Conservation (phyloP, 2,888 invertebrate genomes). For the Diaperis boleti region DNA sequence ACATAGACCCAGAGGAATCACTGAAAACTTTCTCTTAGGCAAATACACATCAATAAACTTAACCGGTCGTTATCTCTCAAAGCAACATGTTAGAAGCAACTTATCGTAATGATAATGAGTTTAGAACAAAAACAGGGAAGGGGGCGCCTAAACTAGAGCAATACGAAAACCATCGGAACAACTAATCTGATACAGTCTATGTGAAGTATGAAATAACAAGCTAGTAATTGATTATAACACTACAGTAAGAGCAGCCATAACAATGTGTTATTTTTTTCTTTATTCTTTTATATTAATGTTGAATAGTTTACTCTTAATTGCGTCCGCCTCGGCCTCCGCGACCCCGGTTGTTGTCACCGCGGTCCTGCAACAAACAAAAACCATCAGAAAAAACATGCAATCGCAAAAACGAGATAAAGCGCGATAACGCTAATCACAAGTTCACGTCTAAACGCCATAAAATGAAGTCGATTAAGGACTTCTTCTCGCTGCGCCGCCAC, state of each 20-base stretch:
- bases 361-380: constrained; percentile 59
- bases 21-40: constrained; percentile 39
- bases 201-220: constrained; percentile 59
- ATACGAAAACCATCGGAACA: constrained; percentile 54
- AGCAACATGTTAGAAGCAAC: constrained; percentile 42
- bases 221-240: constrained; percentile 59
- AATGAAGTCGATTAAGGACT: constrained; percentile 54
- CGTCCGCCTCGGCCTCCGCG: constrained; percentile 61
- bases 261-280: constrained; percentile 54
- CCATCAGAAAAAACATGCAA: neutral
- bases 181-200: constrained; percentile 56
- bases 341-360: constrained; percentile 60
- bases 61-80: constrained; percentile 32
- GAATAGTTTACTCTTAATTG: constrained; percentile 53
- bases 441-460: neutral
- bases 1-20: constrained; percentile 50
- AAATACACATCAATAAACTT: constrained; percentile 41
- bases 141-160: constrained; percentile 51
- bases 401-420: neutral
- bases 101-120: constrained; percentile 30
- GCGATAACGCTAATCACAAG: neutral
- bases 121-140: constrained; percentile 41
- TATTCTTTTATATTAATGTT: constrained; percentile 47
- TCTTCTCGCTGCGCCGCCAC: constrained; percentile 54
- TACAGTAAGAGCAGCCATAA: constrained; percentile 61